phyloP scores from a whole-genome alignment of 2,888 invertebrate genomes.

The Torymus texanus region DNA sequence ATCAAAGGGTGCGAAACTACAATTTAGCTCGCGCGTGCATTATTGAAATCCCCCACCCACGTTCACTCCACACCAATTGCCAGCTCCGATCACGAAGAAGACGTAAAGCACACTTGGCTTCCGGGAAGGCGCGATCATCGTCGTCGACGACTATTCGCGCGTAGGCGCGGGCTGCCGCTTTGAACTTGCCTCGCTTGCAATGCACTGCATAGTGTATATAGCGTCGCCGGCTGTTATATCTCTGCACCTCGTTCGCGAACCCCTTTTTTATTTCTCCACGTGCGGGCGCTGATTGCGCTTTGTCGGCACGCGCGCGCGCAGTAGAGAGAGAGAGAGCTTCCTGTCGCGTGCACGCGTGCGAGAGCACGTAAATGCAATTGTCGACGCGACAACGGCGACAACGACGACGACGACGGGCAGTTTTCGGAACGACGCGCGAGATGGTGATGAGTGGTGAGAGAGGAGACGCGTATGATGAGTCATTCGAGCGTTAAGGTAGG shows the following conservation, averaged over 20 bases:
- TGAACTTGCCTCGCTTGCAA: constrained; percentile 20
- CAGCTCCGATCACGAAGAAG: constrained; percentile 33
- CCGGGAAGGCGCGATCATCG: constrained; percentile 8
- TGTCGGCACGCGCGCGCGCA: constrained; percentile 16
- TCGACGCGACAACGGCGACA: constrained; percentile 5
- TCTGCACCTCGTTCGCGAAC: background rate
- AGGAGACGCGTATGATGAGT: no score
- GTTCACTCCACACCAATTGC: background rate
- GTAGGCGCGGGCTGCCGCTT: background rate
- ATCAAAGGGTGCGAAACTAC: background rate
- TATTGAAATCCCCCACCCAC: background rate
- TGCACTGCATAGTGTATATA: background rate
- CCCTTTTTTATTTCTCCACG: constrained; percentile 21
- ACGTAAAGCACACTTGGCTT: constrained; percentile 33
- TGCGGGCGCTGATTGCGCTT: constrained; percentile 35
- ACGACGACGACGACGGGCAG: constrained; percentile 21
- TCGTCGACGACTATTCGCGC: no score
- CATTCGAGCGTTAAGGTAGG: no score
- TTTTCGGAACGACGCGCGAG: constrained; percentile 13
- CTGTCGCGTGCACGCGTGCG: constrained; percentile 14
- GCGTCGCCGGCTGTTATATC: background rate
- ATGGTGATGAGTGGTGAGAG: no score
- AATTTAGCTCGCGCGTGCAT: no score
- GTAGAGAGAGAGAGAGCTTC: background rate
- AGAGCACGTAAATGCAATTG: background rate